Percentiles rank a stretch among this genome's conserved stretches.
These are phyloP conservation scores for Dicrurus megarhynchus DNA, from an alignment of 2,113 vertebrate genomes.

Conservation along the genomic window DNA sequence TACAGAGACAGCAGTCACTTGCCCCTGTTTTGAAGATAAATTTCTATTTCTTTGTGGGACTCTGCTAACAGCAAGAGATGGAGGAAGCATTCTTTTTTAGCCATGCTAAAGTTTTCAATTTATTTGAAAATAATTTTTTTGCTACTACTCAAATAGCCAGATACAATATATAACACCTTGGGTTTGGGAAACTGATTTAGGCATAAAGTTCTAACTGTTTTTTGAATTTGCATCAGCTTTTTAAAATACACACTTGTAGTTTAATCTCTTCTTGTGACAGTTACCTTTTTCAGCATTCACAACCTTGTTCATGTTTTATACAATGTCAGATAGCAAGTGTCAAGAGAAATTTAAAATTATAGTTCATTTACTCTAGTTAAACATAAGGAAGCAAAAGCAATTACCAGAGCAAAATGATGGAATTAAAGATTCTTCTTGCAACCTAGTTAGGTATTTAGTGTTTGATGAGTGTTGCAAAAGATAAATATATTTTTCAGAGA, in stretches of 20 bases:
- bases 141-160: not conserved
- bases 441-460: constrained; percentile 75
- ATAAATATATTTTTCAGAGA: constrained; percentile 74
- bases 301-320: constrained; percentile 67
- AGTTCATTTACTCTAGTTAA: constrained; percentile 80
- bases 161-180: not conserved
- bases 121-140: not conserved
- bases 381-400: constrained; percentile 79
- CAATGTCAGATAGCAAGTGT: constrained; percentile 72
- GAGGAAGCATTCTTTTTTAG: not conserved
- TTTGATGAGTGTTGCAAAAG: constrained; percentile 72
- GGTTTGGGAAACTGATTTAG: not conserved
- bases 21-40: not conserved
- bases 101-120: not conserved
- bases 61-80: not conserved
- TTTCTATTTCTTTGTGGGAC: not conserved
- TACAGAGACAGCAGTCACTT: not conserved
- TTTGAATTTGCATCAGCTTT: not conserved
- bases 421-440: constrained; percentile 78
- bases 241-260: not conserved
- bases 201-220: not conserved
- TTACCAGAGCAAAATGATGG: constrained; percentile 74
- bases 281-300: constrained; percentile 67
- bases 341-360: constrained; percentile 79
- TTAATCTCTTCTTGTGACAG: constrained; percentile 59